Conservation (phyloP, 2,113 vertebrate species). For the Sinocyclocheilus grahami region DNA sequence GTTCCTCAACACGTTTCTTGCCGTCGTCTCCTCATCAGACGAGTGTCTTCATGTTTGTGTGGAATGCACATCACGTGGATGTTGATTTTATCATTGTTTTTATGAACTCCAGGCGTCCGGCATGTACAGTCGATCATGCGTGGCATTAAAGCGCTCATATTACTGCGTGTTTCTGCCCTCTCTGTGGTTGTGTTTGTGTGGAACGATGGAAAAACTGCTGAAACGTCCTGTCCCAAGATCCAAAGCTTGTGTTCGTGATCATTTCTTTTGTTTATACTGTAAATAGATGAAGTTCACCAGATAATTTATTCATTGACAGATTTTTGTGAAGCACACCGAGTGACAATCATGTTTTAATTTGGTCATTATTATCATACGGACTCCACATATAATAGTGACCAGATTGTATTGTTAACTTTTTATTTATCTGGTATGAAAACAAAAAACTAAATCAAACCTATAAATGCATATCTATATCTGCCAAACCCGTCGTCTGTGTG, state of each 20-base stretch:
- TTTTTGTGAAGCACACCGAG: constrained; percentile 65
- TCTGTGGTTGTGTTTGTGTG: constrained; percentile 42
- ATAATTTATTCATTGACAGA: constrained; percentile 67
- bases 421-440: constrained; percentile 67
- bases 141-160: constrained; percentile 7
- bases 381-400: constrained; percentile 64
- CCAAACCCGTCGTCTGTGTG: not conserved
- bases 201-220: constrained; percentile 48
- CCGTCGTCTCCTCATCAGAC: constrained; percentile 58
- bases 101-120: constrained; percentile 13
- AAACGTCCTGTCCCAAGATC: constrained; percentile 58
- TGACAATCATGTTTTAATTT: constrained; percentile 68
- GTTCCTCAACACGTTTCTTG: constrained; percentile 1
- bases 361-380: constrained; percentile 60
- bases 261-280: constrained; percentile 64
- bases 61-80: constrained; percentile 62
- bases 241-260: constrained; percentile 61
- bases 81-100: constrained; percentile 42
- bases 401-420: constrained; percentile 66
- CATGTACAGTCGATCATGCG: constrained; percentile 52
- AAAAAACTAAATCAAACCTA: constrained; percentile 49
- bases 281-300: constrained; percentile 63
- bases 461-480: constrained; percentile 40
- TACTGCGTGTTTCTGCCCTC: not conserved
- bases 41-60: constrained; percentile 62